Percentiles rank a stretch among this genome's conserved stretches.
Conservation (phyloP, 37 sponge, comb jelly and placozoan species). For the Haliclona indistincta region DNA sequence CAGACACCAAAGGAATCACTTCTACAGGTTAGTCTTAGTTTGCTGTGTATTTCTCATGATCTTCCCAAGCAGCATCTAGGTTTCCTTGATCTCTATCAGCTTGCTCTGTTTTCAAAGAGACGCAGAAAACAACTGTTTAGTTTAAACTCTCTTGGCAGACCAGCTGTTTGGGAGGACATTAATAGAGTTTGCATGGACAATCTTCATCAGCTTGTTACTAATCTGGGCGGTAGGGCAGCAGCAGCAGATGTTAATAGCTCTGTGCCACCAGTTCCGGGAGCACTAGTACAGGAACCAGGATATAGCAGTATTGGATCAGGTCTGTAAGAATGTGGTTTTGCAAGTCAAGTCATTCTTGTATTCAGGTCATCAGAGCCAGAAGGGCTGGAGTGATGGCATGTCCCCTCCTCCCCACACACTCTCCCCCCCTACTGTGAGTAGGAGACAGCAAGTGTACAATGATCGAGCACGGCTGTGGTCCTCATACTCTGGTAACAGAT, state of each 20-base stretch:
- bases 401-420: not conserved
- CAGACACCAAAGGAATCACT: constrained; percentile 14
- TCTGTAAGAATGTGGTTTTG: not conserved
- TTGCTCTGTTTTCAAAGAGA: not conserved
- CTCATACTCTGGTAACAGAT: constrained; percentile 37
- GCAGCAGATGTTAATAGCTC: not conserved
- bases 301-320: not conserved
- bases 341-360: too few species aligned
- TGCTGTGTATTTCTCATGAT: not conserved
- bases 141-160: constrained; percentile 16
- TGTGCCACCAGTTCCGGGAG: too few species aligned
- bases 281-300: too few species aligned
- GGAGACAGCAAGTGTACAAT: constrained; percentile 14
- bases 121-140: constrained; percentile 50
- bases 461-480: constrained; percentile 71
- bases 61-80: constrained; percentile 42
- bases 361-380: constrained; percentile 6
- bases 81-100: constrained; percentile 50
- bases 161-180: constrained; percentile 46
- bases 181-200: constrained; percentile 24
- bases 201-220: constrained; percentile 21
- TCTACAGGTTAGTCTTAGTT: constrained; percentile 23
- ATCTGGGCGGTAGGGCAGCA: constrained; percentile 10
- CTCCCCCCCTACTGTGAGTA: constrained; percentile 34
- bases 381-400: constrained; percentile 35